Conservation (phyloP, 2,888 invertebrate species). For the Eretmocerus hayati region DNA sequence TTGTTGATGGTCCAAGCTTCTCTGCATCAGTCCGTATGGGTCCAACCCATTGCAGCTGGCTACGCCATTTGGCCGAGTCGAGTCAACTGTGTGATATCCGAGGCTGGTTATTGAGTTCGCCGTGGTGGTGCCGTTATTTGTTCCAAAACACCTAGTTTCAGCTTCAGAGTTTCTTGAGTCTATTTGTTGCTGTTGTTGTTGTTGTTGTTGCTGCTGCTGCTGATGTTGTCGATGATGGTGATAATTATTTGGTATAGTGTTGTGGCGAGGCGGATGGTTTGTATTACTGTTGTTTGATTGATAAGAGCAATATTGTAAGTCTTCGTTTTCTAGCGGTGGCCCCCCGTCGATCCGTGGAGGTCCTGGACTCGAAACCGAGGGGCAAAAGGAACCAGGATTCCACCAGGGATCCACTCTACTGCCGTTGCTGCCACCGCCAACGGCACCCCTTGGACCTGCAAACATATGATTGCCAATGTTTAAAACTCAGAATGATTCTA, state of each 20-base stretch:
- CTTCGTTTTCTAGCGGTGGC: conserved; percentile 33
- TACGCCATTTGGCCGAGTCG: conserved; percentile 32
- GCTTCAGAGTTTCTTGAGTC: conserved; percentile 26
- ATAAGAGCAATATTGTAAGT: conserved; percentile 30
- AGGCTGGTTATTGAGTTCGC: conserved; percentile 30
- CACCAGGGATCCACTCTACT: conserved; percentile 46
- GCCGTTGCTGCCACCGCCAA: conserved; percentile 46
- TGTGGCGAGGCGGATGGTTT: conserved; percentile 16
- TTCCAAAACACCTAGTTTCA: conserved; percentile 31
- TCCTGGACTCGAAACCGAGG: conserved; percentile 38
- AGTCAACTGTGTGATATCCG: conserved; percentile 28
- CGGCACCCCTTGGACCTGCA: conserved; percentile 45
- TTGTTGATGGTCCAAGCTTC: conserved; percentile 10
- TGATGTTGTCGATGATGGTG: conserved; percentile 21
- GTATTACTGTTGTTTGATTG: conserved; percentile 17
- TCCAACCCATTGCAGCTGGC: conserved; percentile 22
- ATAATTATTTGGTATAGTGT: conserved; percentile 33
- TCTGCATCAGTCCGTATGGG: conserved; percentile 19
- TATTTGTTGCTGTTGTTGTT: conserved; percentile 22
- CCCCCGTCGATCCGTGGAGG: conserved; percentile 42
- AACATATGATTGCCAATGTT: too few relatives aligned
- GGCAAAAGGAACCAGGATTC: conserved; percentile 41
- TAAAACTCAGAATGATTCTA: too few relatives aligned
- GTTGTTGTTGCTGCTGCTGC: conserved; percentile 17
- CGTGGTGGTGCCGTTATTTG: conserved; percentile 44